Conservation (phyloP, 2,888 invertebrate species). For the Cephalotes varians region DNA sequence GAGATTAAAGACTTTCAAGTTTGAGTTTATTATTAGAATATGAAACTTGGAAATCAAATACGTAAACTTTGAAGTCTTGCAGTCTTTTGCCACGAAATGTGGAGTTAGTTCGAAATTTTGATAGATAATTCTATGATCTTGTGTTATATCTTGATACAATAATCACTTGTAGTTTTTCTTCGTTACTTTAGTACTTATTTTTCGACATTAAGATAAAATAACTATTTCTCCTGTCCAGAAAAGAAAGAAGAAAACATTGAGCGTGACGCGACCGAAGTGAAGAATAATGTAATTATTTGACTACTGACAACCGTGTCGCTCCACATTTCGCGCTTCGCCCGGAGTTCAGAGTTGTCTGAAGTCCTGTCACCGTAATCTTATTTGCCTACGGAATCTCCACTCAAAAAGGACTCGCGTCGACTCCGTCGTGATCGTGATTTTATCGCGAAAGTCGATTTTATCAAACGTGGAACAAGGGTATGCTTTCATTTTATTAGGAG, state of each 20-base stretch:
- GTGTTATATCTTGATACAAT: neutral
- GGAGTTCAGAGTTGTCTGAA: conserved; percentile 46
- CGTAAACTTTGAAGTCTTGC: no score
- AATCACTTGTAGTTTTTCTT: neutral
- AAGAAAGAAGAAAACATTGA: neutral
- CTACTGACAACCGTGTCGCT: conserved; percentile 36
- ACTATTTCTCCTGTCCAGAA: neutral
- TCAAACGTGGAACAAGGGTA: conserved; percentile 47
- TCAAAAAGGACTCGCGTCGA: conserved; percentile 49
- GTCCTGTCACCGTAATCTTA: conserved; percentile 49
- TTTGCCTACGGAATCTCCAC: conserved; percentile 43
- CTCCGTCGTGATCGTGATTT: conserved; percentile 45
- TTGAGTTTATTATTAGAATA: conserved; percentile 10
- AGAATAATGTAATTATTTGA: conserved; percentile 41
- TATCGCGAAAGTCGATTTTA: conserved; percentile 60
- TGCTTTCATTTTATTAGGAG: conserved; percentile 53
- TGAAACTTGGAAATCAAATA: neutral
- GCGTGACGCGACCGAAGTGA: neutral
- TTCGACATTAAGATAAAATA: neutral
- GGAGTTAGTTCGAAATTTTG: neutral
- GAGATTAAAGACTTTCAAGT: conserved; percentile 6
- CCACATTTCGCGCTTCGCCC: conserved; percentile 27
- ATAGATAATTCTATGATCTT: neutral
- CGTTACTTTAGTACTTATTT: neutral
- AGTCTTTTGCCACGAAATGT: neutral